Base-by-base conservation (phyloP, 2,797 vertebrate species). In the Petrocephalus schoutedeni region DNA sequence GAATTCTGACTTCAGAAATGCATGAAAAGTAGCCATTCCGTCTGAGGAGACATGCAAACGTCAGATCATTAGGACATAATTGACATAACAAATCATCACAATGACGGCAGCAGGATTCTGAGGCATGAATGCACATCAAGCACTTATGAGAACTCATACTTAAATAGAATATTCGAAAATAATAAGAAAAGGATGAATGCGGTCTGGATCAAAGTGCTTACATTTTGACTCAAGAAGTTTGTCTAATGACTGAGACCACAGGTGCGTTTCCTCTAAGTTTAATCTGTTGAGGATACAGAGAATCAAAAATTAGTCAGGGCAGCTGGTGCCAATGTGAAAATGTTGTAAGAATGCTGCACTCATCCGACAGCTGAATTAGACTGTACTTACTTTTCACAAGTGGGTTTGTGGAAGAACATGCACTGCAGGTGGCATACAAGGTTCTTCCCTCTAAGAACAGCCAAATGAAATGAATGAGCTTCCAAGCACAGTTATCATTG, bases 1-100 rank as follows among this genome's bases (percentile, higher is more conserved):
- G 93, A 96, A 96, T 91, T 98, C 97, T 0, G 95, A 95, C 93
- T 97, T 97, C 88, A 98, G 92, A 92, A 97, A 98, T 64, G 93
- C 94, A 87, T 96, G 94, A 88, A 97, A 98, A 87, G 96, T 94
- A 58, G 93, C 85, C 36, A 93, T 93, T 2, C 96, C 96, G 92
- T 94, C 97, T 98, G 87, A 91, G 84, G 7, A 87, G 0, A 2
- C 0, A 36, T 2, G 58, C 86, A 71, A 49, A 53, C 1, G 0
- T 64, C 49, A 64, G 7, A 64, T 84, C 16, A 67, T 49, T 16
- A 83, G 51, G 53, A 23, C 80, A 23, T 54, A 54, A 53, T 23
- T 54, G 45, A 19, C 12, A 54, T 53, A 83, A 83, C 9, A 83
- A 21, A 83, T 83, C 41, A 53, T 28, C 36, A 28, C 45, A 49